A percentile compares a stretch with the other conserved stretches of the same genome.
Conservation (phyloP, 2,888 invertebrate species). For the Ganaspis brasiliensis region DNA sequence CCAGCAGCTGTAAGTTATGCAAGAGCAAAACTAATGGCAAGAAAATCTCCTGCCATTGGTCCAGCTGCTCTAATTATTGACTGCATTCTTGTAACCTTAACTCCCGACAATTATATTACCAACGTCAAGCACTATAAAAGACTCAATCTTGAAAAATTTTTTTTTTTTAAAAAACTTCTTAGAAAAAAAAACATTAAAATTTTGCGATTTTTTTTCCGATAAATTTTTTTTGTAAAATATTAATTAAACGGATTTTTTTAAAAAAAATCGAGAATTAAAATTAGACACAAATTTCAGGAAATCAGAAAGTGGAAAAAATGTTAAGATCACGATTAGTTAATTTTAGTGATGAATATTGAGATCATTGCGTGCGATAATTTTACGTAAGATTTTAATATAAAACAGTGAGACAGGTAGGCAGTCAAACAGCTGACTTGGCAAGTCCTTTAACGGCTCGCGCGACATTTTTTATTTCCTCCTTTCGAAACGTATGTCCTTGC, state of each 20-base stretch:
- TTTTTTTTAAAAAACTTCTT: too few species aligned
- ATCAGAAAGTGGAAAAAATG: too few species aligned
- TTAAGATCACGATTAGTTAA: neutral
- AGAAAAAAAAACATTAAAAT: too few species aligned
- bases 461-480: conserved; percentile 78
- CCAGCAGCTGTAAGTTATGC: conserved; percentile 44
- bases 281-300: too few species aligned
- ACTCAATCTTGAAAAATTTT: neutral
- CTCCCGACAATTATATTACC: conserved; percentile 18
- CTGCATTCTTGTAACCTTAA: conserved; percentile 39
- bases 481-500: conserved; percentile 80
- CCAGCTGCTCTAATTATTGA: conserved; percentile 44
- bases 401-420: conserved; percentile 44
- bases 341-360: conserved; percentile 7
- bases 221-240: too few species aligned
- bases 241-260: too few species aligned
- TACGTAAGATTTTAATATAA: conserved; percentile 19
- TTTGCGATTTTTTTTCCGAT: too few species aligned
- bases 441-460: conserved; percentile 76
- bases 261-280: too few species aligned
- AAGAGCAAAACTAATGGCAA: conserved; percentile 35
- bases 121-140: neutral
- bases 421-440: conserved; percentile 69
- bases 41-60: conserved; percentile 41
- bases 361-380: conserved; percentile 11